Conservation (phyloP, 1,140 invertebrate genomes). For the Helicoverpa armigera region DNA sequence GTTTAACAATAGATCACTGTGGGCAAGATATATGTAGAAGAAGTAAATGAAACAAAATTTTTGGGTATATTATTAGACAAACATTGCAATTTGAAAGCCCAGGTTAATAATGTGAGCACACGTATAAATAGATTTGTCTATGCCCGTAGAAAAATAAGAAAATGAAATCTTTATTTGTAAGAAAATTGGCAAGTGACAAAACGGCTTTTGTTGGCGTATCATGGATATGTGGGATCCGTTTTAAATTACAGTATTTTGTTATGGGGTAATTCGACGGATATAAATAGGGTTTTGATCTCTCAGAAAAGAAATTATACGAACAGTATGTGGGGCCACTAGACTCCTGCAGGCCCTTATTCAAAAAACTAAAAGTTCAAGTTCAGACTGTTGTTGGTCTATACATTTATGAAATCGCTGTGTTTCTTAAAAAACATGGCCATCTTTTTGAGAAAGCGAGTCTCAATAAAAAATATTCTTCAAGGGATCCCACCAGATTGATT, state of each 20-base stretch:
- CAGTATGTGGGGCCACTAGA: constrained; percentile 30
- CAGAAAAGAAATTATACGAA: constrained; percentile 40
- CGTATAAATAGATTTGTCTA: constrained; percentile 6
- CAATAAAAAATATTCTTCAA: constrained; percentile 23
- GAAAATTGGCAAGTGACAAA: not conserved
- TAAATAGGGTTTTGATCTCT: not conserved
- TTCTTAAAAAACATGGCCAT: constrained; percentile 22
- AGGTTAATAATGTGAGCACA: constrained; percentile 1
- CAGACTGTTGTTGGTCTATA: constrained; percentile 32
- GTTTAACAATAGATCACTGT: not conserved
- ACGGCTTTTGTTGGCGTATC: not conserved
- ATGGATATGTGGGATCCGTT: not conserved
- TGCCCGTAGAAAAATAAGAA: constrained; percentile 11
- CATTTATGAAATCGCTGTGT: constrained; percentile 5
- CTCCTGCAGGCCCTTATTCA: constrained; percentile 27
- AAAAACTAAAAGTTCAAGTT: constrained; percentile 15
- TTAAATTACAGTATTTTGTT: not conserved
- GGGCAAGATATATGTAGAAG: not conserved
- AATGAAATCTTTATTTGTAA: not conserved
- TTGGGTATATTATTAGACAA: constrained; percentile 7
- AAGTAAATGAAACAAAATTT: not conserved
- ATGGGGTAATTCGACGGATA: constrained; percentile 26
- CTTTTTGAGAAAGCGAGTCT: constrained; percentile 18
- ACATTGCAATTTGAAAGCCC: constrained; percentile 16
- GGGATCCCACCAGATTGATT: constrained; percentile 16